A percentile compares a stretch with the other conserved stretches of the same genome.
phyloP scores from a whole-genome alignment of 2,888 invertebrate genomes.

The Lutraria lutraria region DNA sequence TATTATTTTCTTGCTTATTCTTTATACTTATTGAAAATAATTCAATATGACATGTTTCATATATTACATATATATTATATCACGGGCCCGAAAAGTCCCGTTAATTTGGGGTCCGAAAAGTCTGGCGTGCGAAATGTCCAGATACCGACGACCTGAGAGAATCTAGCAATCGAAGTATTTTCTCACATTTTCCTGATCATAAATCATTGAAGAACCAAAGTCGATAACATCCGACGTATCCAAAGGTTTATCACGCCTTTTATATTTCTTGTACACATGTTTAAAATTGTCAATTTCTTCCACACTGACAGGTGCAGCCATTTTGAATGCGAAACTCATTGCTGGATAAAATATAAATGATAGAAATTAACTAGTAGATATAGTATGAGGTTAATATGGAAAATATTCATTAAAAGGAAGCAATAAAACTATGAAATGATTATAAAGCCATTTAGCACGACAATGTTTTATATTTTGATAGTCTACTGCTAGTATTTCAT shows the following conservation, averaged over 20 bases:
- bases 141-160: too few relatives aligned
- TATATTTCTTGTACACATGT: slow-evolving; percentile 80
- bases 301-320: slow-evolving; percentile 36
- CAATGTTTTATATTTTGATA: neutral
- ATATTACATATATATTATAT: too few relatives aligned
- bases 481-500: neutral
- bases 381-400: neutral
- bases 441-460: neutral
- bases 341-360: neutral
- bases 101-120: too few relatives aligned
- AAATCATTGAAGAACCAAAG: neutral
- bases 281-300: slow-evolving; percentile 75
- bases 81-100: too few relatives aligned
- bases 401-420: neutral
- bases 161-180: too few relatives aligned
- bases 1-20: too few relatives aligned
- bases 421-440: neutral
- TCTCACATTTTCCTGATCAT: slow-evolving; percentile 14
- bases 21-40: too few relatives aligned
- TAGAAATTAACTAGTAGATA: neutral
- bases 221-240: slow-evolving; percentile 75
- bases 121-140: too few relatives aligned
- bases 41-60: too few relatives aligned
- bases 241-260: slow-evolving; percentile 76
- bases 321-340: slow-evolving; percentile 31